Conservation (phyloP, 92 coral and sea anemone genomes). For the Blastomussa wellsi region DNA sequence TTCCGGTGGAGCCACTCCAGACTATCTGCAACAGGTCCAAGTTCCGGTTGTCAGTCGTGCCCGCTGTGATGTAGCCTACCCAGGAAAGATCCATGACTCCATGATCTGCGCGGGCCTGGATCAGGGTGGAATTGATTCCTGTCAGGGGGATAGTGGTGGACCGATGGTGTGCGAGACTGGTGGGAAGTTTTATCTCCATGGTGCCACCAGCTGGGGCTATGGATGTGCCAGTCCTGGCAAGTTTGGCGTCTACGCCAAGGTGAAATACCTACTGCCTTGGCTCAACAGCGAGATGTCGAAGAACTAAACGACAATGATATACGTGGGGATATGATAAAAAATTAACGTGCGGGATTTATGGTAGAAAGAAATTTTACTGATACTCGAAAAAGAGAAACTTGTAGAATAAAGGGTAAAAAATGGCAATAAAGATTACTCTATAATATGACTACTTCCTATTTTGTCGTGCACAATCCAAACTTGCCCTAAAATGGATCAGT, state of each 20-base stretch:
- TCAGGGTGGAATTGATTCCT: constrained; percentile 67
- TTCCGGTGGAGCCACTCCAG: constrained; percentile 61
- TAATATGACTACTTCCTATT: too few relatives aligned
- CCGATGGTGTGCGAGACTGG: constrained; percentile 66
- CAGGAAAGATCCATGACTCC: constrained; percentile 61
- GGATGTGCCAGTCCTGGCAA: constrained; percentile 63
- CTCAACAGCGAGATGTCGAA: constrained; percentile 38
- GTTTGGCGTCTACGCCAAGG: constrained; percentile 73
- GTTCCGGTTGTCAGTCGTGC: constrained; percentile 62
- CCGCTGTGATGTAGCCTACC: constrained; percentile 58
- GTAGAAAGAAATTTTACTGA: background rate
- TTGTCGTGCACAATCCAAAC: too few relatives aligned
- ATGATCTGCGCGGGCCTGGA: constrained; percentile 72
- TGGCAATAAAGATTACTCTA: background rate
- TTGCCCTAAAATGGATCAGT: too few relatives aligned
- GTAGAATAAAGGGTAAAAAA: background rate
- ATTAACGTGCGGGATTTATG: background rate
- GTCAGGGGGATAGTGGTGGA: constrained; percentile 73
- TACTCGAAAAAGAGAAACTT: background rate
- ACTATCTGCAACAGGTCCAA: constrained; percentile 56
- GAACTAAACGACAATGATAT: constrained; percentile 7
- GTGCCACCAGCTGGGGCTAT: constrained; percentile 73
- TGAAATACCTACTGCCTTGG: constrained; percentile 49
- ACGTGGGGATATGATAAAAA: background rate
- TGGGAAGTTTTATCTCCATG: constrained; percentile 58